Evolutionary conservation across 2,888 invertebrate genomes (phyloP).

Genomic region (Nycteola revayana): DNA sequence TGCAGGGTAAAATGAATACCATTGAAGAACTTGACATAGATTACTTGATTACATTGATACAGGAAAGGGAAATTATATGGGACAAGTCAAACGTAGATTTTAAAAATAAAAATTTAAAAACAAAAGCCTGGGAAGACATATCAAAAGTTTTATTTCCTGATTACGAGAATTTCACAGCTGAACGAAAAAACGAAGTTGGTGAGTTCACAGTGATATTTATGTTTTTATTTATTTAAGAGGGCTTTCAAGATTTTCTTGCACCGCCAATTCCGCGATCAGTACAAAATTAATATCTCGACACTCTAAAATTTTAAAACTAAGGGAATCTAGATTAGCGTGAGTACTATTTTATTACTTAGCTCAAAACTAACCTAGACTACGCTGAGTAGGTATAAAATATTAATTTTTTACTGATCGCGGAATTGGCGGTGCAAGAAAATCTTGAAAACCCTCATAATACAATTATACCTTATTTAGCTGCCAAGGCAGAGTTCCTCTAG

Average conservation of each 20-base stretch:
- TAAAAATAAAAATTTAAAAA: slow-evolving; percentile 12
- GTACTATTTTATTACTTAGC: no score
- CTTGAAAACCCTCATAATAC: no score
- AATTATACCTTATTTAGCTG: slow-evolving; percentile 24
- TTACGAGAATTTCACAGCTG: slow-evolving; percentile 20
- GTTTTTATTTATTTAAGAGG: slow-evolving; percentile 8
- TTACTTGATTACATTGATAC: slow-evolving; percentile 15
- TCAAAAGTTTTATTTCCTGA: slow-evolving; percentile 18
- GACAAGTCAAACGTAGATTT: slow-evolving; percentile 15
- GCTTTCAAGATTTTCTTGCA: no score
- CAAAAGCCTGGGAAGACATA: slow-evolving; percentile 10
- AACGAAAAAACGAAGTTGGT: slow-evolving; percentile 22
- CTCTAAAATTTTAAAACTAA: no score
- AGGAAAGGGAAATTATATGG: slow-evolving; percentile 17
- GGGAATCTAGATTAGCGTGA: no score
- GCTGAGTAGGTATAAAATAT: slow-evolving; percentile 12
- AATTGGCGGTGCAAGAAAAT: no score
- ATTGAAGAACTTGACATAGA: slow-evolving; percentile 14
- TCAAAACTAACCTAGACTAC: no score
- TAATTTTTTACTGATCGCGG: slow-evolving; percentile 4
- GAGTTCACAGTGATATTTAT: slow-evolving; percentile 15
- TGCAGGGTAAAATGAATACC: slow-evolving; percentile 13
- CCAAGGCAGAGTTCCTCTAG: slow-evolving; percentile 24
- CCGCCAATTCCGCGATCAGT: no score
- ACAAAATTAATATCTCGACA: no score